A percentile compares a stretch with the other conserved stretches of the same genome.
These are phyloP conservation scores for Connochaetes taurinus DNA, from an alignment of 2,113 vertebrate genomes.

Conservation along the genomic window DNA sequence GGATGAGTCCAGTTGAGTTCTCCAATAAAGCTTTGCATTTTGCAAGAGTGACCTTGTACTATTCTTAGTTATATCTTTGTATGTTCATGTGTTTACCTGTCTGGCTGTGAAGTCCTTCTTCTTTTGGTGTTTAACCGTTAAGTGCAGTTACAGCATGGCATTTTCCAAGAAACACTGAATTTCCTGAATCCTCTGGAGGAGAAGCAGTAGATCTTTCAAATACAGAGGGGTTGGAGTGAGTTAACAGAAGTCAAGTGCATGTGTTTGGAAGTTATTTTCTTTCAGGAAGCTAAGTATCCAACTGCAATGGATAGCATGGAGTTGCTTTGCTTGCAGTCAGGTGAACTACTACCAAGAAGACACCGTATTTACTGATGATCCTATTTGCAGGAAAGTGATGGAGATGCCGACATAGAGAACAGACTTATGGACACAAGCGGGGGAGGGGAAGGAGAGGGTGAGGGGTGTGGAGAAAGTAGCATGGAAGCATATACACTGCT, in stretches of 20 bases:
- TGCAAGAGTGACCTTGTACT: not conserved
- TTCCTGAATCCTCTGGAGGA: not conserved
- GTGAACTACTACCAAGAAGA: not conserved
- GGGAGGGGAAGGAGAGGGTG: not conserved
- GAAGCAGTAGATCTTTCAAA: not conserved
- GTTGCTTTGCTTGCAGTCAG: not conserved
- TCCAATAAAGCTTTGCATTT: not conserved
- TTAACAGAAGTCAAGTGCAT: not conserved
- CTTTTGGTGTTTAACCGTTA: not conserved
- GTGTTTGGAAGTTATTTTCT: not conserved
- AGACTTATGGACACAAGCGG: rapidly evolving
- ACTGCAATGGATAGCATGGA: rapidly evolving
- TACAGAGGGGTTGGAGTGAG: not conserved
- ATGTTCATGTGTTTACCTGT: not conserved
- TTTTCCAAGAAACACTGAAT: not conserved
- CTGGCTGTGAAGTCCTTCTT: not conserved
- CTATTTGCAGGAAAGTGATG: not conserved
- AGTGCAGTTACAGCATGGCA: not conserved
- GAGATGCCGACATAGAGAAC: not conserved
- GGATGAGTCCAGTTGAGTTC: not conserved
- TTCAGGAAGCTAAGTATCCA: not conserved
- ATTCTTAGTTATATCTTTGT: not conserved
- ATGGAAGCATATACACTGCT: not conserved
- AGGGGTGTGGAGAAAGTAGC: not conserved
- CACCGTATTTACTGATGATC: not conserved